phyloP scores from a whole-genome alignment of 1,140 invertebrate genomes.

The Antheraea mylitta region DNA sequence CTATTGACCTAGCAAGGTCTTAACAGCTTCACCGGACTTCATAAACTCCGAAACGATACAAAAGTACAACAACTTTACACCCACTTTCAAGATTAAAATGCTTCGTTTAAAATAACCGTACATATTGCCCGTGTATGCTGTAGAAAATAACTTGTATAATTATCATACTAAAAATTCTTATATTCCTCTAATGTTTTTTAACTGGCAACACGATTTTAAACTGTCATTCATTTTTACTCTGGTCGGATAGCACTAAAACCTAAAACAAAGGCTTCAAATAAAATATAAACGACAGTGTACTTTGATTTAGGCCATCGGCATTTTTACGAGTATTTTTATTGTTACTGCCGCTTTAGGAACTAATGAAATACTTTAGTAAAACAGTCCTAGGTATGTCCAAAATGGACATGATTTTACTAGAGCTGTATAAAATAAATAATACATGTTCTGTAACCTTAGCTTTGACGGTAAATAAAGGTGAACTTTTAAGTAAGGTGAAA shows the following conservation, averaged over 20 bases:
- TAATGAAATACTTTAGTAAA: not conserved
- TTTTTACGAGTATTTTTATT: constrained; percentile 7
- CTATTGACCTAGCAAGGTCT: too few relatives aligned
- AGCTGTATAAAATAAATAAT: too few relatives aligned
- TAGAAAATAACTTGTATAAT: too few relatives aligned
- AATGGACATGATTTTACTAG: not conserved
- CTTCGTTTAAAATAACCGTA: too few relatives aligned
- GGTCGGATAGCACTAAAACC: constrained; percentile 18
- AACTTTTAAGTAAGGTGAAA: too few relatives aligned
- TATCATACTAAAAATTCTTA: not conserved
- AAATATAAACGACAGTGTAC: constrained; percentile 8
- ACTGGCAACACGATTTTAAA: constrained; percentile 27
- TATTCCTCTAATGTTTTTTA: not conserved
- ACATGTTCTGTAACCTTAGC: too few relatives aligned
- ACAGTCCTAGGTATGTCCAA: not conserved
- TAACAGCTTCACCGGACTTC: too few relatives aligned
- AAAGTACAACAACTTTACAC: too few relatives aligned
- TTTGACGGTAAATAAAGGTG: too few relatives aligned
- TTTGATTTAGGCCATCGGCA: not conserved
- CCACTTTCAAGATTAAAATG: too few relatives aligned
- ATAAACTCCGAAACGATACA: too few relatives aligned
- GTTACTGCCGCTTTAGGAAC: not conserved
- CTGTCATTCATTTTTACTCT: constrained; percentile 39
- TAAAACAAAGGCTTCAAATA: constrained; percentile 10
- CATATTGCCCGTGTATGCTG: too few relatives aligned